Base-by-base conservation (phyloP, 2,888 invertebrate genomes). In the Hyposoter dolosus region DNA sequence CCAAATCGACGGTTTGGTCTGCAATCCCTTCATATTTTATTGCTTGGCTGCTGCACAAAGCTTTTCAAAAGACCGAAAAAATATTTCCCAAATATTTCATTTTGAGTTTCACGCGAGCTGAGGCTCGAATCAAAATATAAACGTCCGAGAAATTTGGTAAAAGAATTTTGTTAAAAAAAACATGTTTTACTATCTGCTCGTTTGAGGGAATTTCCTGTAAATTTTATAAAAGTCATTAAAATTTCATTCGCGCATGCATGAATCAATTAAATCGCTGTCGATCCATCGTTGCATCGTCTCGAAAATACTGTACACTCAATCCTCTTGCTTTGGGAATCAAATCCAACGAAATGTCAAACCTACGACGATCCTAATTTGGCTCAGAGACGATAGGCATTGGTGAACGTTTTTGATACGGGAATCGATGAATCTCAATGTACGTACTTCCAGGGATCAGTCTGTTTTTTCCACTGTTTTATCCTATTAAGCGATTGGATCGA, bases 1-100 rank as follows among this genome's bases (percentile, higher is more conserved):
- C 45, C 45, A 63, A 75, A 75, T 74, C 50, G 71, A n/a, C 53
- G 32, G 35, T 35, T 3, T n/a, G 35, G 66, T 1, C 28, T 19
- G 15, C 60, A 56, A 56, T 12, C 15, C 15, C 28, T 60, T 60
- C 28, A 60, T 60, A 28, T 60, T 15, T 60, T 60, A 60, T 28
- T 10, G 15, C 60, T 28, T 28, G 15, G 28, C 28, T 28, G 28
- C 15, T 60, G 60, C 60, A 60, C 60, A 28, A 60, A 28, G 60
- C 28, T 60, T 60, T 60, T 15, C 28, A 23, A 15, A 60, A 28
- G 4, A 1, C 1, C 12, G 40, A 40, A 15, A 56, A 56, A 56
- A 56, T 28, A 15, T 15, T 28, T 6, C 0, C 6, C 15, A 15
- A 60, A 15, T 60, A 23, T 60, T 60, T 60, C 5, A 56, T 19